Evolutionary conservation across 2,797 vertebrate genomes (phyloP).

Genomic region (Hoplostethus mediterraneus): DNA sequence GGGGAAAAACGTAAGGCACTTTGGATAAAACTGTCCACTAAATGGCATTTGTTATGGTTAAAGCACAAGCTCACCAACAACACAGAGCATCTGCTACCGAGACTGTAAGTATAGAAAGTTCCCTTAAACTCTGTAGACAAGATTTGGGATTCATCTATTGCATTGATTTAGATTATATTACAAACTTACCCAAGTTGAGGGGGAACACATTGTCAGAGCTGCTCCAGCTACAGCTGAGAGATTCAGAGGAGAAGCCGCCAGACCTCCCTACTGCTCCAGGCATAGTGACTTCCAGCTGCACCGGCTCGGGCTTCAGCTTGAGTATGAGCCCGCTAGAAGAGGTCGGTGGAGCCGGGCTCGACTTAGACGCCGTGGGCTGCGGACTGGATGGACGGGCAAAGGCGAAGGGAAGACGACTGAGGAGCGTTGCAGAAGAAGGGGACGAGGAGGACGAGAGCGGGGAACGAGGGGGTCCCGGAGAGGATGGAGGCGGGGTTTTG

Average conservation of each 20-base stretch:
- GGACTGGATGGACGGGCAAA: slow-evolving; percentile 76
- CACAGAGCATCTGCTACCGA: background rate
- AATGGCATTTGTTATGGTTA: too few species aligned
- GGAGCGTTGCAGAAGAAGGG: slow-evolving; percentile 60
- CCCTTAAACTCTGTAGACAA: background rate
- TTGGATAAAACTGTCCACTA: too few species aligned
- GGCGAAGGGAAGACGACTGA: slow-evolving; percentile 78
- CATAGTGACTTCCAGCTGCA: slow-evolving; percentile 89
- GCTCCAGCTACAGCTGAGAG: slow-evolving; percentile 82
- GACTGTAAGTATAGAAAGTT: background rate
- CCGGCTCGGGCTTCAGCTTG: slow-evolving; percentile 92
- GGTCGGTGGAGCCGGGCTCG: slow-evolving; percentile 69
- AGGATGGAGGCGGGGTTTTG: slow-evolving; percentile 83
- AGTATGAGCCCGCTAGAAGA: slow-evolving; percentile 76
- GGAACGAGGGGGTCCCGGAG: slow-evolving; percentile 83
- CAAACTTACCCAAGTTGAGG: slow-evolving; percentile 89
- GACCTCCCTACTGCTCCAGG: slow-evolving; percentile 66
- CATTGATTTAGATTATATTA: background rate
- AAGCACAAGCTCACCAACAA: background rate
- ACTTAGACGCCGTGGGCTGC: slow-evolving; percentile 84
- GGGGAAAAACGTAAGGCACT: too few species aligned
- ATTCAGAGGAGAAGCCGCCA: slow-evolving; percentile 62
- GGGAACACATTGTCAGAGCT: slow-evolving; percentile 87
- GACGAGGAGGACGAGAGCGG: slow-evolving; percentile 81
- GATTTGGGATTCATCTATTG: background rate